Evolutionary conservation across 2,888 invertebrate species (phyloP).

Genomic region (Tenthredo livida): DNA sequence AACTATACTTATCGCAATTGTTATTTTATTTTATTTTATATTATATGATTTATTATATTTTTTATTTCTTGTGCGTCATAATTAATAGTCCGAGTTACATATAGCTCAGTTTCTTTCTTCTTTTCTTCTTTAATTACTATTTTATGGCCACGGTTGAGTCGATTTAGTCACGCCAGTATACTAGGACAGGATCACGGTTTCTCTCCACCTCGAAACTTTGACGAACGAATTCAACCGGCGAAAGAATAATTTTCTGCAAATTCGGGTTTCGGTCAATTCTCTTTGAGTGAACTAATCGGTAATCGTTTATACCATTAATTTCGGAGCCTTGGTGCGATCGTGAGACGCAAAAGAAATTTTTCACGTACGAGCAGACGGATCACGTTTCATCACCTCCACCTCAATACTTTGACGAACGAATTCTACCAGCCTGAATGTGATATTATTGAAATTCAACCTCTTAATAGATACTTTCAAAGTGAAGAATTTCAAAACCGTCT

Average conservation of each 20-base stretch:
- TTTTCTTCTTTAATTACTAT: neutral
- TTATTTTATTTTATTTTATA: neutral
- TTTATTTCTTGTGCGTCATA: slow-evolving; percentile 10
- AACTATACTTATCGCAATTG: slow-evolving; percentile 21
- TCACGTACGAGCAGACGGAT: neutral
- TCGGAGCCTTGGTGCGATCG: neutral
- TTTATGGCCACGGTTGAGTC: neutral
- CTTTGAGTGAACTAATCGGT: neutral
- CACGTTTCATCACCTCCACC: neutral
- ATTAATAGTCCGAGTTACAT: slow-evolving; percentile 17
- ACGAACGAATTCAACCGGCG: neutral
- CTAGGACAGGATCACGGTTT: neutral
- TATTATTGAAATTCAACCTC: neutral
- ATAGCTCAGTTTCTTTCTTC: slow-evolving; percentile 4
- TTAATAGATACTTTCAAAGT: neutral
- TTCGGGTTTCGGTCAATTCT: neutral
- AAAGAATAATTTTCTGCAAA: neutral
- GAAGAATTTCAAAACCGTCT: neutral
- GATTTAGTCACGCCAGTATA: neutral
- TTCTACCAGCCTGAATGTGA: neutral
- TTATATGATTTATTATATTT: too few species aligned
- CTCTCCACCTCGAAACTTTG: neutral
- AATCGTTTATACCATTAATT: neutral
- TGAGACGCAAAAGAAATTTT: neutral
- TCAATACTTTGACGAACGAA: neutral